Evolutionary conservation across 2,113 vertebrate species (phyloP), one percentile per base, ranked within the genome.

Genomic region (Peromyscus leucopus): DNA sequence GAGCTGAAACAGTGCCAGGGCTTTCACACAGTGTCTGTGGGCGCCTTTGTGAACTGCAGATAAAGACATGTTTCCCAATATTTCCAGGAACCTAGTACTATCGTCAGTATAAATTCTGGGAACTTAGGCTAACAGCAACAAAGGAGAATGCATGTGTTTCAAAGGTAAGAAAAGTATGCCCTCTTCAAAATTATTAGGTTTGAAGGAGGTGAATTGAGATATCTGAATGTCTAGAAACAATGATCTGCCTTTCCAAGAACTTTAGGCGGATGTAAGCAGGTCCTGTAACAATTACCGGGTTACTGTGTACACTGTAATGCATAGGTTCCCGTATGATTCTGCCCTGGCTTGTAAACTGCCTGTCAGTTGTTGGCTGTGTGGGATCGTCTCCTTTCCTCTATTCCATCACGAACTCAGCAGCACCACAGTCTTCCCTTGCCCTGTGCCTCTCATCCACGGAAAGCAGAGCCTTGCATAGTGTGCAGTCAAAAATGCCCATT

Each of bases 401-500:
- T 88, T 86, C 2, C 33, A 46, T 82, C 93, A 79, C 5, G 36
- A 69, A 93, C 87, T 39, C 61, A 76, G 89, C 67, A 87, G 22
- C 63, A 2, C 1, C n/a, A 31, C 74, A 48, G 67, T 91, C 84
- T 63, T 86, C 79, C 71, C 74, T 93, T 93, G 17, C 75, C 71
- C 97, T 46, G 76, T 36, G 78, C 94, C 86, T 95, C 96, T 97
- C 89, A 5, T 51, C 48, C 93, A 75, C 5, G 42, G 26, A 97
- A 91, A 89, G 61, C 94, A 93, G 92, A 88, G 96, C 96, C 48
- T 94, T 83, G 96, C 94, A 0, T 97, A 97, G 97, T 96, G 95
- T 86, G 95, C 95, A 94, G 89, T 96, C 97, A 96, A 92, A 97
- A 94, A 97, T 95, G 97, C 96, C 97, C 93, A 98, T 93, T 98